Percentiles rank a stretch among this genome's conserved stretches.
Evolutionary conservation across 2,888 invertebrate species (phyloP).

Genomic region (Callinectes sapidus): DNA sequence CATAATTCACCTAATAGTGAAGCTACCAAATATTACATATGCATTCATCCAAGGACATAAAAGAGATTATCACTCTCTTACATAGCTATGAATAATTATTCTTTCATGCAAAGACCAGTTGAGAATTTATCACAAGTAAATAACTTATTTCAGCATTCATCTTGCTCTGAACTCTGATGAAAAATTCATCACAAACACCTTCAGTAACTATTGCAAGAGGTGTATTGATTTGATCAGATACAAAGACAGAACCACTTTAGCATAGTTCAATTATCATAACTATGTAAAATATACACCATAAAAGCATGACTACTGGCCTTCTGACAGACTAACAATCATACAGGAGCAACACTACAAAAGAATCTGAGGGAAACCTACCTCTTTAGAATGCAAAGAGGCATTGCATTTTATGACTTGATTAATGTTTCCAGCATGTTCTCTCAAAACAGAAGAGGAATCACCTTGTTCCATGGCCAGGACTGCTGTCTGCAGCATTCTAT

Average conservation of each 20-base stretch:
- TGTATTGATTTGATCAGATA: not conserved
- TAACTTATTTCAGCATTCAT: too few species aligned
- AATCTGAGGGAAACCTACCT: not conserved
- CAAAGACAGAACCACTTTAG: not conserved
- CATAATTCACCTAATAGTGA: too few species aligned
- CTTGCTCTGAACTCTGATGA: too few species aligned
- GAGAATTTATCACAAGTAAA: too few species aligned
- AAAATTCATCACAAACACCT: not conserved
- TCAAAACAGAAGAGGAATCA: not conserved
- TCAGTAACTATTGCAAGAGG: not conserved
- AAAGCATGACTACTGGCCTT: not conserved
- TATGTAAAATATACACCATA: not conserved
- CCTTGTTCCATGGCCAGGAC: not conserved
- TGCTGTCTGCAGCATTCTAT: slow-evolving; percentile 4
- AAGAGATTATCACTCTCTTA: too few species aligned
- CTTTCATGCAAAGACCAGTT: too few species aligned
- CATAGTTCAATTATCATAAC: not conserved
- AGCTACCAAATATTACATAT: too few species aligned
- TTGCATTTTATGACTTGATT: not conserved
- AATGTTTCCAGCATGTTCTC: not conserved
- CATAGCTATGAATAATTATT: too few species aligned
- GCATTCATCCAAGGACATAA: too few species aligned
- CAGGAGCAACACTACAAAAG: not conserved
- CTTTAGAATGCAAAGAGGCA: not conserved
- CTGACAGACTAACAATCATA: not conserved